phyloP scores from a whole-genome alignment of 2,113 vertebrate species.

The Lampris incognitus region DNA sequence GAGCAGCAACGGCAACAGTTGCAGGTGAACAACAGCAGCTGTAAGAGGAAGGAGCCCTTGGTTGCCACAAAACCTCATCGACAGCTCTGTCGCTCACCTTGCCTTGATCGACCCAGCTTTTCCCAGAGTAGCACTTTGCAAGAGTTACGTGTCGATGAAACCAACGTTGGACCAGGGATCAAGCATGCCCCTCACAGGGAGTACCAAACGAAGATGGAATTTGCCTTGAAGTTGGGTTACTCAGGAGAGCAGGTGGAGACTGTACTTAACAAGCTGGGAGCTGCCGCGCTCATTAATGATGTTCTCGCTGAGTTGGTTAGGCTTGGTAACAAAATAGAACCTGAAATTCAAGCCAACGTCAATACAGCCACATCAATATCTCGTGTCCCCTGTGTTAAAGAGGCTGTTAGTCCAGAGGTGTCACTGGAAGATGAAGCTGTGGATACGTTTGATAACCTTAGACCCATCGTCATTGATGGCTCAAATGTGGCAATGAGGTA shows the following conservation, averaged over 20 bases:
- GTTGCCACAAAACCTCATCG: constrained; percentile 88
- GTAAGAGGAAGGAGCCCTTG: constrained; percentile 84
- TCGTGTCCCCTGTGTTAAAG: constrained; percentile 85
- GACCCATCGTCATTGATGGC: constrained; percentile 95
- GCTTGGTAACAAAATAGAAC: constrained; percentile 94
- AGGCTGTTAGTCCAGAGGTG: constrained; percentile 88
- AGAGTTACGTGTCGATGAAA: constrained; percentile 85
- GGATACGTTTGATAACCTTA: constrained; percentile 92
- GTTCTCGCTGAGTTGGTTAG: constrained; percentile 95
- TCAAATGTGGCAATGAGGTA: constrained; percentile 99
- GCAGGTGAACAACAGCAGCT: constrained; percentile 58
- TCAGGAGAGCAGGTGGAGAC: constrained; percentile 94
- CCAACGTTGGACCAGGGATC: constrained; percentile 45
- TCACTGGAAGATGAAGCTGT: constrained; percentile 92
- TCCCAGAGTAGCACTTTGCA: constrained; percentile 93
- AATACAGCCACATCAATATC: constrained; percentile 71
- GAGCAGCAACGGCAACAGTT: constrained; percentile 75
- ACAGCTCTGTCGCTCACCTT: constrained; percentile 96
- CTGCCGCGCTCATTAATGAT: constrained; percentile 95
- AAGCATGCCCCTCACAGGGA: constrained; percentile 84
- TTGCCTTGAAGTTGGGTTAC: constrained; percentile 97
- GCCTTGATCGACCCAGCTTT: constrained; percentile 94
- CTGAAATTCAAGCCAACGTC: constrained; percentile 84
- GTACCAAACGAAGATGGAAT: constrained; percentile 97
- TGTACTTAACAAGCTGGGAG: constrained; percentile 93